These are phyloP conservation scores for Pachypeltis micranthus DNA, from an alignment of 1,140 invertebrate species.

Conservation along the genomic window DNA sequence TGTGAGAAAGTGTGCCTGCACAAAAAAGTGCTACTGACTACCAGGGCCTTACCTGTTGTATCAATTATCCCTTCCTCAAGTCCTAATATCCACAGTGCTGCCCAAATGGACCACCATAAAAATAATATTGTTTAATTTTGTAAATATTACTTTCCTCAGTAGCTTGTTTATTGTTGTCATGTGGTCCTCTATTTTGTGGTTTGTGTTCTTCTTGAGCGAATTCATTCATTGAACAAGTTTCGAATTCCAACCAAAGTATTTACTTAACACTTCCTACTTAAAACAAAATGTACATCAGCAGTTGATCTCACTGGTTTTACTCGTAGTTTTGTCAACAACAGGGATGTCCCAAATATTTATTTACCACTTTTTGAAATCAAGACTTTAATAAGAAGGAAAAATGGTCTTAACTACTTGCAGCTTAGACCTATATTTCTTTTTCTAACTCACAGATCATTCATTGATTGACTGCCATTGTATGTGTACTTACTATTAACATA, in stretches of 20 bases:
- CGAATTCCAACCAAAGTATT: not conserved
- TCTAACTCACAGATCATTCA: not conserved
- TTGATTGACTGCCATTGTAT: not conserved
- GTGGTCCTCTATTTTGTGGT: slow-evolving; percentile 24
- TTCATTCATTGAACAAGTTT: not conserved
- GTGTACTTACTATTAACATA: not conserved
- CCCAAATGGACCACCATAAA: slow-evolving; percentile 14
- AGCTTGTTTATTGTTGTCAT: slow-evolving; percentile 28
- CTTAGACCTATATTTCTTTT: not conserved
- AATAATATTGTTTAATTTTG: slow-evolving; percentile 26
- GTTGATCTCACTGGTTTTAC: not conserved
- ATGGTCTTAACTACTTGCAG: not conserved
- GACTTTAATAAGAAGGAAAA: not conserved
- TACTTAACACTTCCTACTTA: not conserved
- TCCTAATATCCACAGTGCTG: slow-evolving; percentile 14
- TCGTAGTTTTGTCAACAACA: not conserved
- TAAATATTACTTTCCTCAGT: slow-evolving; percentile 29
- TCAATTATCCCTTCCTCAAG: slow-evolving; percentile 21
- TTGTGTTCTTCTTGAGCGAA: not conserved
- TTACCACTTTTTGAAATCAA: not conserved
- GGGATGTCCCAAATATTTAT: not conserved
- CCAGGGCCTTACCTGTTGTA: slow-evolving; percentile 27
- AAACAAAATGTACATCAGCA: not conserved
- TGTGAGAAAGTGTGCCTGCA: slow-evolving; percentile 83
- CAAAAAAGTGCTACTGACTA: slow-evolving; percentile 64